Base-by-base conservation (phyloP, 2,888 invertebrate species). In the Periphyllus acericola region DNA sequence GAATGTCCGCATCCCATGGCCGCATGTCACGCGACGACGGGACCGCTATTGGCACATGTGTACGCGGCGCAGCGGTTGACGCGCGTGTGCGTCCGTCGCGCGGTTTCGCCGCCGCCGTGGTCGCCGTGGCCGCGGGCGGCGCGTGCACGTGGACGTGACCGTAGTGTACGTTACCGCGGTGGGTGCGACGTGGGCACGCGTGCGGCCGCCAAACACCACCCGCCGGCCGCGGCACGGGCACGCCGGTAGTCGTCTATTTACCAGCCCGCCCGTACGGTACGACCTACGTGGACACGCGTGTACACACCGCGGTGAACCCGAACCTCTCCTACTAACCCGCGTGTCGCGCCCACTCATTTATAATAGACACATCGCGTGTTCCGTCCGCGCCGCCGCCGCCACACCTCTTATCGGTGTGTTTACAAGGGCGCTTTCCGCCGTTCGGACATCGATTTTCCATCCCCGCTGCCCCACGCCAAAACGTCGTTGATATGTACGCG, bases 311-410 rank as follows among this genome's bases (percentile, higher is more conserved):
- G 79, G 32, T 5, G n/a, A 71, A 32, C 75, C 25, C 4, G 29
- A 19, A 40, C 36, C 21, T 21, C 52, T 36, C 36, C 36, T 5
- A 36, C 36, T 5, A 36, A 36, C 52, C 52, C 52, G 52, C 52
- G 52, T 52, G 52, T 2, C 52, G 36, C 32, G n/a, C 52, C 34
- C 52, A 14, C 72, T 86, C 86, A 86, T 86, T 86, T 86, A 86
- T 86, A 86, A 86, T 86, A 80, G 86, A 86, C 72, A 55, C 86
- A 80, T 86, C 86, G 86, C 86, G 86, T 86, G 86, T 71, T 79
- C 55, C 29, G 52, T 29, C 71, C 8, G 1, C 29, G 29, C 21
- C 8, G 40, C 19, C 14, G 40, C 75, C 68, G 71, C n/a, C 71
- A 71, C 71, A 71, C 71, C 71, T 71, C 71, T 71, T 36, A 36